Evolutionary conservation across 2,888 invertebrate species (phyloP).

Genomic region (Cephus nigrinus): DNA sequence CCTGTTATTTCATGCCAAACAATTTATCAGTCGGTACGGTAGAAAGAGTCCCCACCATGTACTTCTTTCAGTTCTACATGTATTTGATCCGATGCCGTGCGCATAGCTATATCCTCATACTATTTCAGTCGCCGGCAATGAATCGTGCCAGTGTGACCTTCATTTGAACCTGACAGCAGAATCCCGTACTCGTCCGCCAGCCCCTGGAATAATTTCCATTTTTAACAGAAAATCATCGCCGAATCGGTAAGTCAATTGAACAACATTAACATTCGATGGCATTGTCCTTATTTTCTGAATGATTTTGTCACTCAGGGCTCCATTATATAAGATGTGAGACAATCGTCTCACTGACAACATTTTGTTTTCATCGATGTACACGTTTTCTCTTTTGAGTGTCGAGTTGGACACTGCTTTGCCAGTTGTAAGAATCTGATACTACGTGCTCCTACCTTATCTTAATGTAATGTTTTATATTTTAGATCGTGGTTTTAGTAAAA

Average conservation of each 20-base stretch:
- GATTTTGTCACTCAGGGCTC: background rate
- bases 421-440: background rate
- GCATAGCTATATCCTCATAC: background rate
- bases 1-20: too few species aligned
- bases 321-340: background rate
- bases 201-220: slow-evolving; percentile 6
- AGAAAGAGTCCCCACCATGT: background rate
- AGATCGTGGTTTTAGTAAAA: background rate
- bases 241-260: slow-evolving; percentile 9
- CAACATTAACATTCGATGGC: background rate
- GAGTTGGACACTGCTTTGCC: background rate
- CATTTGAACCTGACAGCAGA: slow-evolving; percentile 37
- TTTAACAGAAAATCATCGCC: slow-evolving; percentile 15
- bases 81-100: background rate
- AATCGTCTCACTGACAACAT: background rate
- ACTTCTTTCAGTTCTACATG: background rate
- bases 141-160: slow-evolving; percentile 45
- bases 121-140: background rate
- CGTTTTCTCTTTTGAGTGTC: background rate
- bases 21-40: background rate
- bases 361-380: background rate
- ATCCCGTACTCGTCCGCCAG: slow-evolving; percentile 22
- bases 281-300: background rate
- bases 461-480: background rate
- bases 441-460: background rate